Evolutionary conservation across 1,140 invertebrate species (phyloP).

Genomic region (Philaenus spumarius): DNA sequence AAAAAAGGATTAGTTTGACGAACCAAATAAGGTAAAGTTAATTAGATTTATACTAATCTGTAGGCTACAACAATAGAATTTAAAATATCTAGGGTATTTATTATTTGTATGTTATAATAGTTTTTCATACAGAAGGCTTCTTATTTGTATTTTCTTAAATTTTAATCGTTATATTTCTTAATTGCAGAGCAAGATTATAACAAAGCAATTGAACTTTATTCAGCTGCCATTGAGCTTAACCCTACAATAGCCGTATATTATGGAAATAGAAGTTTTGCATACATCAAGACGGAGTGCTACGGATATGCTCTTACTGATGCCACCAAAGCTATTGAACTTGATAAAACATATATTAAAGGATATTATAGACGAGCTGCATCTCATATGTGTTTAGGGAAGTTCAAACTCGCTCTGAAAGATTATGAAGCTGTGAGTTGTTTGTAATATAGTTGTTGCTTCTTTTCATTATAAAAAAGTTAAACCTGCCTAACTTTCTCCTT

Average conservation of each 20-base stretch:
- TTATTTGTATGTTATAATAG: not conserved
- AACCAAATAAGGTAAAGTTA: not conserved
- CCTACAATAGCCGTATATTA: constrained; percentile 81
- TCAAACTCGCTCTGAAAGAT: constrained; percentile 92
- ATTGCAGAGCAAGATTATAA: constrained; percentile 84
- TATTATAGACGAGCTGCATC: constrained; percentile 93
- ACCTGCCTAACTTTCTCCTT: no score
- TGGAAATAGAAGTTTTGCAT: constrained; percentile 92
- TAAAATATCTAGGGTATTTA: not conserved
- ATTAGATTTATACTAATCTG: not conserved
- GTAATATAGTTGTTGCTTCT: no score
- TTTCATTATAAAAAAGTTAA: no score
- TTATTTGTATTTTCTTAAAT: no score
- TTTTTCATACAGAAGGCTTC: no score
- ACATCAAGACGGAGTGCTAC: constrained; percentile 87
- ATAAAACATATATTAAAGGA: constrained; percentile 87
- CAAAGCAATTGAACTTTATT: constrained; percentile 83
- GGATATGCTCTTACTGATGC: constrained; percentile 91
- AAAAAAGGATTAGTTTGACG: not conserved
- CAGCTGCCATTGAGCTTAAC: constrained; percentile 84
- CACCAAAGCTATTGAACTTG: constrained; percentile 81
- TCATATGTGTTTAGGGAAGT: constrained; percentile 96
- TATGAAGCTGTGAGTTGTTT: constrained; percentile 77
- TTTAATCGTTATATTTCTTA: constrained; percentile 31
- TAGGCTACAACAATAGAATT: not conserved